Base-by-base conservation (phyloP, 1,140 invertebrate genomes). In the Temnothorax longispinosus region DNA sequence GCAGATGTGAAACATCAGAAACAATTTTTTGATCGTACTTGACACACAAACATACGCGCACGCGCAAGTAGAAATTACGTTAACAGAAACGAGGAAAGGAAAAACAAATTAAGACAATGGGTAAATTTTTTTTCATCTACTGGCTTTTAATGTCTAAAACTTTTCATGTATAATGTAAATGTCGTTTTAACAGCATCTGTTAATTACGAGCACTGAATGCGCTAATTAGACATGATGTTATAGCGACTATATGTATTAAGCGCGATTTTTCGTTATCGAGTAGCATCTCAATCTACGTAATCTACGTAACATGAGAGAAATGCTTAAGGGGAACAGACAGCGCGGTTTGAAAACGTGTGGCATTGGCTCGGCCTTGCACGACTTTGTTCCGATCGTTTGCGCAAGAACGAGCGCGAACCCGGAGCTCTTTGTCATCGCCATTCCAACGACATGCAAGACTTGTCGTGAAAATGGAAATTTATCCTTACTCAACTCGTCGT, bases 331-430 rank as follows among this genome's bases (percentile, higher is more conserved):
- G 41, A 35, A n/a, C 6, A 44, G 18, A 6, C 32, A 32, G 32
- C n/a, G 10, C 18, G 80, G 15, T n/a, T 74, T 18, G 80, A 74
- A 84, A 84, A 84, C 52, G 41, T 74, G 80, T 74, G 80, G 54
- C 80, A 74, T 74, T 82, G 80, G 41, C 13, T 69, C 47, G 80
- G 41, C 80, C 80, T 84, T 84, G 80, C 80, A 60, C 80, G 67
- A 75, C 54, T 84, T 74, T 72, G 44, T 69, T 69, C 64, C 77
- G 32, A 44, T 18, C 41, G 47, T 80, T 81, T 81, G 77, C 64
- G 80, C 27, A 74, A 75, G 69, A 74, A 35, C 52, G 32, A 84
- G 38, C 38, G 65, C 52, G n/a, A 69, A 58, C 15, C 35, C 52
- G 67, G 58, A 64, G 76, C 27, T 62, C 76, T 76, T 76, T 76